Conservation (phyloP, 92 coral and sea anemone species). For the Epizoanthus rinbou region DNA sequence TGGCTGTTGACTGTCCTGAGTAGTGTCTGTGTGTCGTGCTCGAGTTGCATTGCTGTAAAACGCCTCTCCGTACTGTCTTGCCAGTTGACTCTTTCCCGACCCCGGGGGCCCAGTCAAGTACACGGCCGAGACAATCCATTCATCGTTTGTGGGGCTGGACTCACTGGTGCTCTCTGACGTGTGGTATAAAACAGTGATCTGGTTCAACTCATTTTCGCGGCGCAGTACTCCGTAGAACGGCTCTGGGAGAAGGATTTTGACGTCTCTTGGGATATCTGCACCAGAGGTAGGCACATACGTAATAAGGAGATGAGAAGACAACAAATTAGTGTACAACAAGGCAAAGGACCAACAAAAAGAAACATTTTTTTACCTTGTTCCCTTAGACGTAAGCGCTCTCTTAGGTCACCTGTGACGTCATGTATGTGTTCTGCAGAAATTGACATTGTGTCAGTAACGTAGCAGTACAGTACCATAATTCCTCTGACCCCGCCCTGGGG, state of each 20-base stretch:
- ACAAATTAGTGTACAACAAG: no score
- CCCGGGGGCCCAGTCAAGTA: slow-evolving; percentile 95
- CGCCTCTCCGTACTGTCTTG: slow-evolving; percentile 74
- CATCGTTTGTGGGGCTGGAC: slow-evolving; percentile 15
- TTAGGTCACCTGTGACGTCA: no score
- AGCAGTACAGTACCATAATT: no score
- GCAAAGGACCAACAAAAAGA: no score
- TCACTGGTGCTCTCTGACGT: neutral
- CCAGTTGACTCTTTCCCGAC: slow-evolving; percentile 87
- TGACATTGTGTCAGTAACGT: no score
- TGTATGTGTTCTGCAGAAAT: no score
- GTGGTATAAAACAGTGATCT: slow-evolving; percentile 48
- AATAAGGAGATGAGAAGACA: no score
- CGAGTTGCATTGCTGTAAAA: slow-evolving; percentile 29
- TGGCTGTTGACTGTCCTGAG: neutral
- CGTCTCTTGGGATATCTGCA: slow-evolving; percentile 25
- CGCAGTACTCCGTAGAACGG: slow-evolving; percentile 81
- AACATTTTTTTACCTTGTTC: no score
- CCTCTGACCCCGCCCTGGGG: no score
- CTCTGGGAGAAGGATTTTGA: slow-evolving; percentile 70
- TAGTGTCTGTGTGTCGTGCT: neutral
- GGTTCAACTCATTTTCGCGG: slow-evolving; percentile 66
- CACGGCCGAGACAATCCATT: slow-evolving; percentile 63
- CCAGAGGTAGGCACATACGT: neutral
- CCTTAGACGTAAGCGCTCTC: no score